Evolutionary conservation across 2,797 vertebrate genomes (phyloP), one percentile per base, ranked within the genome.

Genomic region (Tarsius wallacei): DNA sequence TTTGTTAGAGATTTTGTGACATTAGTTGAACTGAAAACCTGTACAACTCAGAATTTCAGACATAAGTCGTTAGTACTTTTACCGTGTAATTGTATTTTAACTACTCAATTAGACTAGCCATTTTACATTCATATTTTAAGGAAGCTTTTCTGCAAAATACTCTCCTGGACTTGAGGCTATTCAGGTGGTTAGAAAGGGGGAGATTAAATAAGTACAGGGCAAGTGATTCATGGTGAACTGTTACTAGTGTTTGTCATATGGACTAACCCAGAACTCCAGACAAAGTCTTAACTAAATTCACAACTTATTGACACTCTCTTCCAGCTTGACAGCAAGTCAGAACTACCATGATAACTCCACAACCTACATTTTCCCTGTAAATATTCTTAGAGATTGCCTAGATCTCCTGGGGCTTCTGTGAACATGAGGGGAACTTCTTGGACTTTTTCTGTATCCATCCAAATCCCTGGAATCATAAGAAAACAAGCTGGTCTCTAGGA

Each of bases 41-140:
- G 59, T 7, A 55, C 80, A 47, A 64, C 42, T 68, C 10, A 57
- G 74, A 88, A 81, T 86, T 49, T 93, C 42, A 74, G 33, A 64
- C 31, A 16, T 86, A 70, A 70, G 42, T 24, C 28, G 6, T 90
- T 55, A 63, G 66, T 17, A 26, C 64, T 85, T 64, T 84, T 47
- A 78, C 21, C 8, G 5, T 53, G n/a, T 11, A 42, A 0, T 78
- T 71, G 11, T n/a, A 33, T 81, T 89, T 93, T 86, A 70, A 19
- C 21, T 14, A 15, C 19, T 74, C 51, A 77, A 21, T 84, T 57
- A 95, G 59, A n/a, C 63, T 82, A 91, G n/a, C 24, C 84, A 87
- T 91, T 87, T 76, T 68, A 66, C 81, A 7, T 82, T 95, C 36
- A 94, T 7, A 26, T 92, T 93, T 82, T 89, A 90, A 71, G 59